These are phyloP conservation scores for Thermophis baileyi DNA, from an alignment of 2,113 vertebrate genomes.

Conservation along the genomic window DNA sequence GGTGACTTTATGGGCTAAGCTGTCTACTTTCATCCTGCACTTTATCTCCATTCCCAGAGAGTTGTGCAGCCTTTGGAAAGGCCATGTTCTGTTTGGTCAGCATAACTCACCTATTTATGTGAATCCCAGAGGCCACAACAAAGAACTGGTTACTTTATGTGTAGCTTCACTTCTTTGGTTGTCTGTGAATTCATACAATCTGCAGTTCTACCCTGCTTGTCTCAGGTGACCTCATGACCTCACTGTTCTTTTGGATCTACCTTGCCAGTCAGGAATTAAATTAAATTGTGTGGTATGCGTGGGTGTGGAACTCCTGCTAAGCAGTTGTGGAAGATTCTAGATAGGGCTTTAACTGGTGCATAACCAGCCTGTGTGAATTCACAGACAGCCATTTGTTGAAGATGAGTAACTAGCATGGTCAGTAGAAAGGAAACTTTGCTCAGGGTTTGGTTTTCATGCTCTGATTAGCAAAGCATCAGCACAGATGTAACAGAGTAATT, in stretches of 20 bases:
- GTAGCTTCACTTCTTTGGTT: neutral
- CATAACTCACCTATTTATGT: neutral
- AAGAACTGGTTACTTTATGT: neutral
- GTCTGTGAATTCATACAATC: neutral
- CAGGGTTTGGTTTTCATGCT: neutral
- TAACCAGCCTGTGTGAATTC: neutral
- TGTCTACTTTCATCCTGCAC: neutral
- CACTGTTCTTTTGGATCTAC: neutral
- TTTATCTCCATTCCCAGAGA: neutral
- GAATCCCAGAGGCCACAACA: neutral
- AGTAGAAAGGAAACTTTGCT: neutral
- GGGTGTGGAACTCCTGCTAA: neutral
- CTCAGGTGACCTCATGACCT: neutral
- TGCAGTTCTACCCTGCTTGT: neutral
- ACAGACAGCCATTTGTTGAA: neutral
- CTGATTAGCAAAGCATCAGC: neutral
- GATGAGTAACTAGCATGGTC: neutral
- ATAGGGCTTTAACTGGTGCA: neutral
- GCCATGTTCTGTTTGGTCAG: neutral
- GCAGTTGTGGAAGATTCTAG: neutral
- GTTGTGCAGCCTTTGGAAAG: neutral
- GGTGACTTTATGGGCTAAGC: neutral
- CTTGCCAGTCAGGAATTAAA: neutral
- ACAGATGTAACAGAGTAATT: neutral
- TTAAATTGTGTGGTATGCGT: neutral